Percentiles rank a stretch among this genome's conserved stretches.
These are phyloP conservation scores for Andrena bicolor DNA, from an alignment of 2,888 invertebrate species.

Conservation along the genomic window DNA sequence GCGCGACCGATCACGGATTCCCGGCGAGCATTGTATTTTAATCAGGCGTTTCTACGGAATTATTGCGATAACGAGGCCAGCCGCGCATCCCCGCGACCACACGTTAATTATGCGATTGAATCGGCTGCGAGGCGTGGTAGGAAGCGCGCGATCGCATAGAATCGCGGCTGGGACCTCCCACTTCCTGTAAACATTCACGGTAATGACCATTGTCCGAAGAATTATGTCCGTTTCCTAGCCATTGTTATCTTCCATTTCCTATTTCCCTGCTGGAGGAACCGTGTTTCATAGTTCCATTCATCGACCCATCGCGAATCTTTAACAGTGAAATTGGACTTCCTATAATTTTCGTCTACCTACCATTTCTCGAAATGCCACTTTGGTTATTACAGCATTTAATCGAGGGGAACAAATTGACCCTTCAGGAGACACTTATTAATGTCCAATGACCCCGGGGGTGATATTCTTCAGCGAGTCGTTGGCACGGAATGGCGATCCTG, in stretches of 20 bases:
- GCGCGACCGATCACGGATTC: conserved; percentile 46
- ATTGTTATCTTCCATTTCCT: conserved; percentile 18
- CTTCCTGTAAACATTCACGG: conserved; percentile 17
- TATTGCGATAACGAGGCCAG: conserved; percentile 37
- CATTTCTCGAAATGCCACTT: neutral
- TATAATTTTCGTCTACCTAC: too few species aligned
- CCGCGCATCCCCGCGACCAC: neutral
- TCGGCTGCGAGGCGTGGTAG: conserved; percentile 29
- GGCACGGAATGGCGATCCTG: conserved; percentile 72
- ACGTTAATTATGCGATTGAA: conserved; percentile 52
- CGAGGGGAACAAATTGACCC: neutral
- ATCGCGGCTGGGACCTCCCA: neutral
- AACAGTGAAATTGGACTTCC: too few species aligned
- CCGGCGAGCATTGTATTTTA: conserved; percentile 48
- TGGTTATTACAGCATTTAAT: neutral
- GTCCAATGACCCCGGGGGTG: neutral
- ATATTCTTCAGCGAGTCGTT: conserved; percentile 60
- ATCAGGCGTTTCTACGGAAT: conserved; percentile 45
- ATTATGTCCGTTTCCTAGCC: neutral
- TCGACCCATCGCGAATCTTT: too few species aligned
- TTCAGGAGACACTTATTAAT: neutral
- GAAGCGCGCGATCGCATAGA: conserved; percentile 12
- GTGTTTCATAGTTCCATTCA: too few species aligned
- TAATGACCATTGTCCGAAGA: conserved; percentile 24
- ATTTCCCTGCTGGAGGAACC: neutral